Base-by-base conservation (phyloP, 2,113 vertebrate genomes). In the Grammomys surdaster region DNA sequence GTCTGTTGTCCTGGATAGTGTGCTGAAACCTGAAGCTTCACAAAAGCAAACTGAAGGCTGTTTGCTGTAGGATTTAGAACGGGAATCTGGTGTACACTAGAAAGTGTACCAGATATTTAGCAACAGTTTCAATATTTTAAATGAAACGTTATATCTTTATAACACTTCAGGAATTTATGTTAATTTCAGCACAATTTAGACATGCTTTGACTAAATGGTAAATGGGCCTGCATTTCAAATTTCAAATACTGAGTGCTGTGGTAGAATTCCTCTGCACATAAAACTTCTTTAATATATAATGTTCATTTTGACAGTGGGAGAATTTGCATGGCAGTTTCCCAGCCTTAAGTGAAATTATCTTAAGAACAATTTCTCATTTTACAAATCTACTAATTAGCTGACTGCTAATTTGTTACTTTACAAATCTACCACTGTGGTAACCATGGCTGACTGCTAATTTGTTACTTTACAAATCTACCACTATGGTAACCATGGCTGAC, bases 171-270 rank as follows among this genome's bases (percentile, higher is more conserved):
- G 36, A 87, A 7, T 58, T 94, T 43, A 51, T 69, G 16, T 36
- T 88, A 40, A 40, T 56, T 72, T 73, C 26, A 46, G 36, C 33
- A 88, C 1, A 36, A 12, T 92, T 95, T 88, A 72, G 76, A 33
- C 96, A 91, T 90, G 31, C 58, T 89, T 95, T 80, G 22, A 87
- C 63, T 73, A 78, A 94, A 69, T 93, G 89, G 56, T 58, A 94
- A 69, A 5, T 12, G 9, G 17, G 3, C 91, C 40, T 95, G 6
- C 75, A 78, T 78, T 36, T 94, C 46, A 20, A 48, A 78, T 75
- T 72, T 73, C 73, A 93, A 87, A 89, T 33, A 84, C 0, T 77
- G 78, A 87, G 8, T 17, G 17, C 86, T 31, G 10, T 84, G 40
- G 17, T 85, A 48, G 84, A 93, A 90, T 94, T 81, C 33, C 81